phyloP scores from a whole-genome alignment of 2,113 vertebrate genomes.

The Mus spicilegus region DNA sequence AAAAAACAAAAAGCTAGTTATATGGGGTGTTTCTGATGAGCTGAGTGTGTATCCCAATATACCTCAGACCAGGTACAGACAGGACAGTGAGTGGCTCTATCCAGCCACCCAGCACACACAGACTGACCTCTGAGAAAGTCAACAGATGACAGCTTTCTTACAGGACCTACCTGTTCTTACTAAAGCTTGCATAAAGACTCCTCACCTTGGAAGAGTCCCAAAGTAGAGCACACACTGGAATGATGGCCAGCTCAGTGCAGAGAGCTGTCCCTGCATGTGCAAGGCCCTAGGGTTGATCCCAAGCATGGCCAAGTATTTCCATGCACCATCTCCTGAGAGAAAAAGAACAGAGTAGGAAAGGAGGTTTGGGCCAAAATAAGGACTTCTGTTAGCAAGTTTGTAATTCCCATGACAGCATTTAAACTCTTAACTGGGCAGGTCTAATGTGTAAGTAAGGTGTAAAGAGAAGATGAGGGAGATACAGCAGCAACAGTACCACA shows the following conservation, averaged over 20 bases:
- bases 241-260: not conserved
- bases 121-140: conserved; percentile 45
- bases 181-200: not conserved
- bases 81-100: not conserved
- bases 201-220: not conserved
- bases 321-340: not conserved
- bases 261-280: not conserved
- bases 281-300: not conserved
- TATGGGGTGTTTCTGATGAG: not conserved
- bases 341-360: not conserved
- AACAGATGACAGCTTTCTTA: not conserved
- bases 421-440: not conserved
- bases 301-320: not conserved
- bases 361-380: not conserved
- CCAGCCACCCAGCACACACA: not conserved
- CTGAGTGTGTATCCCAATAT: conserved; percentile 22
- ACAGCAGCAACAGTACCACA: not conserved
- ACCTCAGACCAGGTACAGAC: not conserved
- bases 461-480: not conserved
- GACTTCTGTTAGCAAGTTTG: not conserved
- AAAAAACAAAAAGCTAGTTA: conserved; percentile 15
- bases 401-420: not conserved
- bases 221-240: not conserved
- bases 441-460: not conserved
- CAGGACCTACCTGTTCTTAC: not conserved